These are phyloP conservation scores for Sericinus montela DNA, from an alignment of 2,888 invertebrate species.

Conservation along the genomic window DNA sequence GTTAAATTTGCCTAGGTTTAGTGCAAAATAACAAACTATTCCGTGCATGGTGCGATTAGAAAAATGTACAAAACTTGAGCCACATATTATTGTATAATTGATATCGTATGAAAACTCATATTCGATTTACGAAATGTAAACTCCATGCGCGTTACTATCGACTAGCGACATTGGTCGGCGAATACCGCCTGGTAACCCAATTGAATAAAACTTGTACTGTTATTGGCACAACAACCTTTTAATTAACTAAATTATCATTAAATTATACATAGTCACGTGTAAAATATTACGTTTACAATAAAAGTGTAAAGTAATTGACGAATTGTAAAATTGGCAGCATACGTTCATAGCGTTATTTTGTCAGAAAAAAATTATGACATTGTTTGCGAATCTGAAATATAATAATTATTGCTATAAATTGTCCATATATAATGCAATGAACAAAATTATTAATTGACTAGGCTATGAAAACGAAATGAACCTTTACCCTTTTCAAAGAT, in stretches of 20 bases:
- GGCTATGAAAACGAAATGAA: too few species aligned
- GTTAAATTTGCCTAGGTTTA: too few species aligned
- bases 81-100: not conserved
- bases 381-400: too few species aligned
- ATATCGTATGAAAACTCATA: not conserved
- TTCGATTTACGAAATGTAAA: not conserved
- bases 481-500: too few species aligned
- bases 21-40: too few species aligned
- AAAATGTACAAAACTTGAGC: not conserved
- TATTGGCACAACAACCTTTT: conserved; percentile 10
- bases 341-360: too few species aligned
- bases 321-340: conserved; percentile 2
- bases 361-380: too few species aligned
- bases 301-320: not conserved
- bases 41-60: not conserved
- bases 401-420: too few species aligned
- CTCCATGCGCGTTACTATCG: not conserved
- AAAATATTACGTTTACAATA: conserved; percentile 55
- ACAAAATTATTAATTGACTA: too few species aligned
- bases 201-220: conserved; percentile 9
- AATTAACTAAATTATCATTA: conserved; percentile 38
- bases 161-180: conserved; percentile 9
- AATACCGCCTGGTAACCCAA: conserved; percentile 2
- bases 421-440: too few species aligned
- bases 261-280: conserved; percentile 57